A percentile compares a stretch with the other conserved stretches of the same genome.
These are phyloP conservation scores for Accipiter virgatus DNA, from an alignment of 2,113 vertebrate genomes.

Conservation along the genomic window DNA sequence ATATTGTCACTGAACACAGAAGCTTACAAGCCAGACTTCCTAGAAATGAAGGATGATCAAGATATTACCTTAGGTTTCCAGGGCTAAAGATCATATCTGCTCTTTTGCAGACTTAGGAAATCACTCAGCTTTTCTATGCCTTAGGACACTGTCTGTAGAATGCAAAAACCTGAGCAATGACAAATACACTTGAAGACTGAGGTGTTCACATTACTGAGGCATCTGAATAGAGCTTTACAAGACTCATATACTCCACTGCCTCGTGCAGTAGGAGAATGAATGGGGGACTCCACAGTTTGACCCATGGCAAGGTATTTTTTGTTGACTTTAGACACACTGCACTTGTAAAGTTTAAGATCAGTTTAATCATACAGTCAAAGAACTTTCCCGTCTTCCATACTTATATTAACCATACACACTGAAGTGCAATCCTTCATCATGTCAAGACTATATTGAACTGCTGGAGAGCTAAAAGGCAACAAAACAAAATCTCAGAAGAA, in stretches of 20 bases:
- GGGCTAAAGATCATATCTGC: background rate
- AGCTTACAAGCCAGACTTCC: background rate
- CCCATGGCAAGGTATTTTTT: background rate
- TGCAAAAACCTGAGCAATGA: background rate
- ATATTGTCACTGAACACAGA: background rate
- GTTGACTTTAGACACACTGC: background rate
- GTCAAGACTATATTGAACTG: background rate
- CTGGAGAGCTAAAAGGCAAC: background rate
- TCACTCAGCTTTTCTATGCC: background rate
- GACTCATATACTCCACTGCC: background rate
- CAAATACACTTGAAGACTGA: background rate
- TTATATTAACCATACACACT: background rate
- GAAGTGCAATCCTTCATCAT: background rate
- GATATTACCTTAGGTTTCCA: background rate
- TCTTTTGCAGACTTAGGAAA: background rate
- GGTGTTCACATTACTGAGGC: background rate
- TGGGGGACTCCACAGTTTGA: background rate
- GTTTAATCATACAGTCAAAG: background rate
- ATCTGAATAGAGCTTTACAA: background rate
- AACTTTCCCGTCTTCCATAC: background rate
- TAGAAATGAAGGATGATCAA: background rate
- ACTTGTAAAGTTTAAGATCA: background rate
- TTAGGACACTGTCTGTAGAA: background rate
- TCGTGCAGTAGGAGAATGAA: background rate
- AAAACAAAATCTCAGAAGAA: background rate